Percentiles rank a stretch among this genome's conserved stretches.
Conservation (phyloP, 2,888 invertebrate genomes). For the Clusia tigrina region DNA sequence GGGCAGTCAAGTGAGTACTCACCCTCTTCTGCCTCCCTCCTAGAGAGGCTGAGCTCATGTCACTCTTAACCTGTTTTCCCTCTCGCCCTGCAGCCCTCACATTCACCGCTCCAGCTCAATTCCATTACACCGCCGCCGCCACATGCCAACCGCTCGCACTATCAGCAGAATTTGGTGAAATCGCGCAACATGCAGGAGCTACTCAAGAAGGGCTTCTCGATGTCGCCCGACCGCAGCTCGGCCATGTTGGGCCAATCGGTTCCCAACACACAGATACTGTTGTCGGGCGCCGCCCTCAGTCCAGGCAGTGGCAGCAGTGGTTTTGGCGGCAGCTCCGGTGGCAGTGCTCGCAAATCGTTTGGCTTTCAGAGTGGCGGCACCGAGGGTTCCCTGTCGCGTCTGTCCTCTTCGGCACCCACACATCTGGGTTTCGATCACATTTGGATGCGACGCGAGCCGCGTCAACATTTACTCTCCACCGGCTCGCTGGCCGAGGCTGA, state of each 20-base stretch:
- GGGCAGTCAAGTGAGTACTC: constrained; percentile 67
- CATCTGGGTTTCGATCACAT: constrained; percentile 81
- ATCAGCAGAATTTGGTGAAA: constrained; percentile 54
- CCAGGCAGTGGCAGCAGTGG: constrained; percentile 58
- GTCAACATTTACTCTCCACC: constrained; percentile 85
- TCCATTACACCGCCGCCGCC: constrained; percentile 65
- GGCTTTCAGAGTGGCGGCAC: constrained; percentile 46
- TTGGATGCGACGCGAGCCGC: constrained; percentile 87
- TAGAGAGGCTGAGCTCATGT: not conserved
- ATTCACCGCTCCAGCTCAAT: constrained; percentile 63
- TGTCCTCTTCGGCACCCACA: constrained; percentile 88
- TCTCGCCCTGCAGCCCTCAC: constrained; percentile 63
- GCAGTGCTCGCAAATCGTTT: constrained; percentile 52
- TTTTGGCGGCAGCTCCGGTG: constrained; percentile 55
- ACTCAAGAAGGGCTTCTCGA: constrained; percentile 72
- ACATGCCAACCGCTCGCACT: constrained; percentile 58
- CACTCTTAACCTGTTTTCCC: constrained; percentile 24
- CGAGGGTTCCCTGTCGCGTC: constrained; percentile 67
- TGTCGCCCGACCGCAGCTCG: constrained; percentile 67
- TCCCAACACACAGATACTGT: constrained; percentile 67
- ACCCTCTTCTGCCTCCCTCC: not conserved
- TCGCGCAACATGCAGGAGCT: constrained; percentile 65
- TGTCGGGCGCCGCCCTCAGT: constrained; percentile 62
- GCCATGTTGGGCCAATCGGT: constrained; percentile 71
- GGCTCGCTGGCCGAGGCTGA: constrained; percentile 86